Conservation (phyloP, 2,113 vertebrate species). For the Lonchura striata region DNA sequence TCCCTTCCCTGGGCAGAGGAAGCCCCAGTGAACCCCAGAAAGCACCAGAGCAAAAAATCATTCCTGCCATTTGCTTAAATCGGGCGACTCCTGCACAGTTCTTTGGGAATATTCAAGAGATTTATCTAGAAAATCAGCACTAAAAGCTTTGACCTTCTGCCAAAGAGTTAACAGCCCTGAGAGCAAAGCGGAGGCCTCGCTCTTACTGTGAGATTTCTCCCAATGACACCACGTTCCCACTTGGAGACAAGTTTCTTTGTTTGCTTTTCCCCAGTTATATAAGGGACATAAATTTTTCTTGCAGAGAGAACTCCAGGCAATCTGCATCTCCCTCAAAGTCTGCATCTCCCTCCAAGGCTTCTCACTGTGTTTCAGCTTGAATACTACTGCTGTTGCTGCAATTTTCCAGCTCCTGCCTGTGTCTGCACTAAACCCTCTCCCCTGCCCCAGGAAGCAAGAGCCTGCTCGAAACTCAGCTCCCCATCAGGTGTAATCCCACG, state of each 20-base stretch:
- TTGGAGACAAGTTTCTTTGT: conserved; percentile 53
- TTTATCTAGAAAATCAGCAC: background rate
- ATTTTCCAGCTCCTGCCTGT: background rate
- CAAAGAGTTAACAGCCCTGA: background rate
- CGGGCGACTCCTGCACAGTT: background rate
- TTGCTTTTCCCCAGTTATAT: conserved; percentile 45
- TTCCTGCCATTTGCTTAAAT: background rate
- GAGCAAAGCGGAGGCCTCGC: background rate
- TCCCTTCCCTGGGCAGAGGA: background rate
- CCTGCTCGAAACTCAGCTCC: background rate
- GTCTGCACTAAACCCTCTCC: background rate
- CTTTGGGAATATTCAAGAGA: background rate
- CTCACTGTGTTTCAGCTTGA: background rate
- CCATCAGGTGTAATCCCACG: accelerated
- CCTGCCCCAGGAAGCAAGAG: background rate
- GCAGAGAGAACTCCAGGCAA: conserved; percentile 18
- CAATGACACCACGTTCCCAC: conserved; percentile 31
- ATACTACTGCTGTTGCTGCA: background rate
- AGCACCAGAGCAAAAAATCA: background rate
- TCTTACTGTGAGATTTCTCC: background rate
- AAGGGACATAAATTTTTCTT: conserved; percentile 27
- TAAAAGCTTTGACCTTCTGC: background rate
- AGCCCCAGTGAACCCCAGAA: background rate
- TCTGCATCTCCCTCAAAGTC: conserved; percentile 12
- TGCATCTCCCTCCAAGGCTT: conserved; percentile 19